Conservation (phyloP, 1,140 invertebrate genomes). For the Achroia grisella region DNA sequence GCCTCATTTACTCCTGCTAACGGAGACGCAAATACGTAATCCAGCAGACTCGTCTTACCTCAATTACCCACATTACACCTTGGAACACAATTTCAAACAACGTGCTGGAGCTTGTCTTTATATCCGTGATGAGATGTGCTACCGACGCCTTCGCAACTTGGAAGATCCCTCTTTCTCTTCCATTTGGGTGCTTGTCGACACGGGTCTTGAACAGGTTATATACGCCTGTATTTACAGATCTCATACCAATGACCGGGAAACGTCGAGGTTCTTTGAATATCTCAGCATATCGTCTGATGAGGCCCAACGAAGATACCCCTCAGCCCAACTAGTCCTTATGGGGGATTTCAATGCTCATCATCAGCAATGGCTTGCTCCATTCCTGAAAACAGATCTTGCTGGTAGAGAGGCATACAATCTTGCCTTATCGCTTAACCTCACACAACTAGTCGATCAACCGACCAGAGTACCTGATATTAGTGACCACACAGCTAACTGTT, state of each 20-base stretch:
- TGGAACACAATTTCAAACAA: constrained; percentile 13
- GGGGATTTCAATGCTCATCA: constrained; percentile 2
- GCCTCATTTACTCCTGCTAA: constrained; percentile 8
- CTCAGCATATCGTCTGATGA: neutral
- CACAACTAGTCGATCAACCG: neutral
- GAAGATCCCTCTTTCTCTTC: constrained; percentile 6
- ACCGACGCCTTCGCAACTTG: constrained; percentile 10
- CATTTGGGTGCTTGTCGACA: constrained; percentile 1
- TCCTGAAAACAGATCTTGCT: neutral
- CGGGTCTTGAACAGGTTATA: neutral
- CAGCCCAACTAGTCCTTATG: neutral
- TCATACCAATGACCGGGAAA: constrained; percentile 3
- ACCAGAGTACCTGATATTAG: constrained; percentile 12
- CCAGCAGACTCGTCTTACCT: constrained; percentile 14
- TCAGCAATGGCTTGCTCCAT: neutral
- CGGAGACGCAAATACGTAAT: constrained; percentile 11
- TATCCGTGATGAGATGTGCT: constrained; percentile 11
- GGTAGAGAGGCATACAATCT: neutral
- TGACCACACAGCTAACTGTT: constrained; percentile 8
- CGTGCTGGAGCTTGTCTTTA: constrained; percentile 15
- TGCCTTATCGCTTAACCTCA: neutral
- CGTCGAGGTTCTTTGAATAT: neutral
- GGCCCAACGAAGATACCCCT: neutral
- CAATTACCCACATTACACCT: constrained; percentile 12
- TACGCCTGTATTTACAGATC: constrained; percentile 6